A percentile compares a stretch with the other conserved stretches of the same genome.
These are phyloP conservation scores for Apotomis turbidana DNA, from an alignment of 2,888 invertebrate species.

Conservation along the genomic window DNA sequence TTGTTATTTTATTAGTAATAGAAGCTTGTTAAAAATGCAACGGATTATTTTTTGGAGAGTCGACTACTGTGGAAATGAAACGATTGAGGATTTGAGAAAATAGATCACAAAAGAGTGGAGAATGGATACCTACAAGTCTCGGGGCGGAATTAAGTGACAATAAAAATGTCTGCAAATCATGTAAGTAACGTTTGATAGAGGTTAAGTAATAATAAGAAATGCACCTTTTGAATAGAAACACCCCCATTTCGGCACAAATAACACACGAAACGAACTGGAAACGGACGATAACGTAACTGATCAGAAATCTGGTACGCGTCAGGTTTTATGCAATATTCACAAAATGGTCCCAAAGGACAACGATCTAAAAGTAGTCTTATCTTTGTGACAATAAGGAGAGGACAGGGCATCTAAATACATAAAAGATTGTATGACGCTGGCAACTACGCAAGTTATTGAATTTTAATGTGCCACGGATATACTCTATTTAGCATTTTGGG, in stretches of 20 bases:
- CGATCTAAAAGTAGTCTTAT: constrained; percentile 58
- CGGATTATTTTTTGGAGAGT: too few relatives aligned
- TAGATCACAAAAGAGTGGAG: too few relatives aligned
- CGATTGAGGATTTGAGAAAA: too few relatives aligned
- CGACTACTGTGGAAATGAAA: too few relatives aligned
- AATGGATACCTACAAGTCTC: too few relatives aligned
- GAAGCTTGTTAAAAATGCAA: neutral
- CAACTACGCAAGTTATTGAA: constrained; percentile 70
- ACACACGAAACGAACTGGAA: constrained; percentile 48
- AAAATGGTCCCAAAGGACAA: constrained; percentile 52
- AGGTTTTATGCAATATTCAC: constrained; percentile 70
- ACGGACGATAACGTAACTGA: constrained; percentile 59
- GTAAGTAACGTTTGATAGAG: neutral
- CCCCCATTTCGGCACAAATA: constrained; percentile 59
- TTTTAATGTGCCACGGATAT: constrained; percentile 59
- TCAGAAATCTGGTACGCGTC: constrained; percentile 55
- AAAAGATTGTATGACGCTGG: constrained; percentile 70
- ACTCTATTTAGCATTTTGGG: constrained; percentile 40
- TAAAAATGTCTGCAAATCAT: too few relatives aligned
- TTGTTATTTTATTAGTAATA: too few relatives aligned
- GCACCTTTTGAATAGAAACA: constrained; percentile 67
- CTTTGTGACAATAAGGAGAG: constrained; percentile 50
- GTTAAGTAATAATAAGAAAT: constrained; percentile 45
- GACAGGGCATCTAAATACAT: constrained; percentile 64
- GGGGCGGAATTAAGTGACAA: too few relatives aligned